Evolutionary conservation across 2,797 vertebrate species (phyloP).

Genomic region (Enteromius fasciolatus): DNA sequence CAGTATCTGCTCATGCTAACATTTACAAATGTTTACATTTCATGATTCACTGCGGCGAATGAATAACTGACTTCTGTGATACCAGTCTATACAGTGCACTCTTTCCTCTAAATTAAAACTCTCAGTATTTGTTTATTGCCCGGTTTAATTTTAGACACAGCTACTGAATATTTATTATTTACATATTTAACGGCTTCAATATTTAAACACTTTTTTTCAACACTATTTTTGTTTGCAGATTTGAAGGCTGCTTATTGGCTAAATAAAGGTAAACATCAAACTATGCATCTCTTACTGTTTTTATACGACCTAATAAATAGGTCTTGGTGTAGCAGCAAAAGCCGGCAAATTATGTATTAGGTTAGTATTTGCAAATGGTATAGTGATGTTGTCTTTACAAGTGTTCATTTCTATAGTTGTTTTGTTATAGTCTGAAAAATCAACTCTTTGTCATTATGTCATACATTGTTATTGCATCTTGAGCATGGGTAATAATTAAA

Average conservation of each 20-base stretch:
- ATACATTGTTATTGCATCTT: constrained; percentile 32
- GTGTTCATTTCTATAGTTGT: not conserved
- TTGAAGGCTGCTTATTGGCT: constrained; percentile 10
- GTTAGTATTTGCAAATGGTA: not conserved
- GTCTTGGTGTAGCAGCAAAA: not conserved
- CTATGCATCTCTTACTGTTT: constrained; percentile 2
- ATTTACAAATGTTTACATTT: not conserved
- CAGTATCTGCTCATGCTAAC: not conserved
- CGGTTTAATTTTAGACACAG: constrained; percentile 20
- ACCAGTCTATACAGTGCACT: not conserved
- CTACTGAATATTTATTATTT: constrained; percentile 39
- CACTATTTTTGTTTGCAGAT: not conserved
- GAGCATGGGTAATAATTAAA: constrained; percentile 32
- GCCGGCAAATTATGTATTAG: not conserved
- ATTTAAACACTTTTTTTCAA: constrained; percentile 12
- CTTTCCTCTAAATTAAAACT: not conserved
- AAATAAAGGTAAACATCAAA: constrained; percentile 15
- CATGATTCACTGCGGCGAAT: not conserved
- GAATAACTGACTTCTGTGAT: not conserved
- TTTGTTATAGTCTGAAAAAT: constrained; percentile 6
- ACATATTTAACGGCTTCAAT: constrained; percentile 26
- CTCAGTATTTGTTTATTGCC: constrained; percentile 5
- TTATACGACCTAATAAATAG: not conserved
- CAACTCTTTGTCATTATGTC: constrained; percentile 23
- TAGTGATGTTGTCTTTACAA: constrained; percentile 16